Base-by-base conservation (phyloP, 1,140 invertebrate species). In the Acyrthosiphon pisum region DNA sequence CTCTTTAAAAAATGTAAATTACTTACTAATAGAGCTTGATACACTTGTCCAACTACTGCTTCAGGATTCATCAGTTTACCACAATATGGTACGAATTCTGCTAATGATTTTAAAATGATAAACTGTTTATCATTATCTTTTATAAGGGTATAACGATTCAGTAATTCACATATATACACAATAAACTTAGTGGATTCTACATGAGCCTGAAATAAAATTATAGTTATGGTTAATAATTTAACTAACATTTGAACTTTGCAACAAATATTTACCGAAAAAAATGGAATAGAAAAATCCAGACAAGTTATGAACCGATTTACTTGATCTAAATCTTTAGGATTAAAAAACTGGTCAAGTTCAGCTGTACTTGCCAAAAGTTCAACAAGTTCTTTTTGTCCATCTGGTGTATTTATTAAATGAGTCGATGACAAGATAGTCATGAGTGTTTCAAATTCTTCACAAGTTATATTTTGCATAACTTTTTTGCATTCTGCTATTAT, bases 401-500 rank as follows among this genome's bases (percentile, higher is more conserved):
- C 96, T 37, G 98, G 96, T 60, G 98, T 97, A 94, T 97, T 97
- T 87, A 97, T 97, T 84, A 98, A 96, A 95, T 97, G 97, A 22
- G 98, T 97, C 95, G 96, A 96, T 3, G 96, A 97, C 94, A 99
- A 95, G 93, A 99, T 96, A 37, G 97, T 97, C 97, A 99, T 98
- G 56, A 99, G 97, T 88, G 97, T 96, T 94, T 98, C 97, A 95
- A 99, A 99, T 95, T 99, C 98, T 94, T 99, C 98, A 90, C 98
- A 97, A 76, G 97, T 98, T 23, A 98, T 97, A 96, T 98, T 97
- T 97, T 97, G 96, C 94, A 98, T 95, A 93, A 98, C 97, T 96
- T 99, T 98, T 95, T 98, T 99, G 94, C 97, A 97, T 95, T 99
- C 97, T 86, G 96, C 95, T 93, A 99, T 97, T 87, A 99, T 96